These are phyloP conservation scores for Anagrus nilaparvatae DNA, from an alignment of 1,140 invertebrate genomes.

Conservation along the genomic window DNA sequence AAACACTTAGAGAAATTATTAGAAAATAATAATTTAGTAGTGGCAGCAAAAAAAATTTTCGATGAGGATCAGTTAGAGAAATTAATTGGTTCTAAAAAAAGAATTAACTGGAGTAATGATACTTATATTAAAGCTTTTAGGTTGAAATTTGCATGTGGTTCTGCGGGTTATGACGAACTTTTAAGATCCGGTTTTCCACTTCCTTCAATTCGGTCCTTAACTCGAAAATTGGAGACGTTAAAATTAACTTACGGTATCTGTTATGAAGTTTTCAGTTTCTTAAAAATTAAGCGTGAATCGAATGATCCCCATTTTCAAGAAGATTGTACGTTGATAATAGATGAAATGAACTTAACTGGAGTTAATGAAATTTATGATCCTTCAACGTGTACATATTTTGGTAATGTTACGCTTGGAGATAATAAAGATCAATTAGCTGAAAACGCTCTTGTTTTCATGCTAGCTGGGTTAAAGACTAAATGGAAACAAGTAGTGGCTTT, in stretches of 20 bases:
- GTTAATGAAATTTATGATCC: no score
- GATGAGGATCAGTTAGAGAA: no score
- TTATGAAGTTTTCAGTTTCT: conserved; percentile 14
- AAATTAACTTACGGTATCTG: conserved; percentile 11
- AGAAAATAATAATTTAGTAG: no score
- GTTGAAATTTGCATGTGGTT: conserved; percentile 13
- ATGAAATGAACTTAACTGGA: no score
- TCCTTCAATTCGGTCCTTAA: conserved; percentile 12
- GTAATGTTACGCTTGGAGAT: conserved; percentile 6
- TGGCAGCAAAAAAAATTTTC: no score
- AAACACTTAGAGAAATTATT: no score
- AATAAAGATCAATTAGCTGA: not conserved
- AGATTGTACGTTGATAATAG: conserved; percentile 13
- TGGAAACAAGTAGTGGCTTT: conserved; percentile 8
- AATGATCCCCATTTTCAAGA: conserved; percentile 4
- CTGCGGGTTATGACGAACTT: conserved; percentile 11
- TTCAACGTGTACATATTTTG: conserved; percentile 4
- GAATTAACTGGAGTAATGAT: conserved; percentile 7
- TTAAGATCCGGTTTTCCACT: conserved; percentile 9
- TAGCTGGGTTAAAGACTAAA: conserved; percentile 11
- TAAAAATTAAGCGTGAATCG: conserved; percentile 10
- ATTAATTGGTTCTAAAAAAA: no score
- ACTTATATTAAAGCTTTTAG: conserved; percentile 14
- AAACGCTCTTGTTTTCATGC: conserved; percentile 9
- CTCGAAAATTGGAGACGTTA: conserved; percentile 12